Conservation (phyloP, 2,888 invertebrate species). For the Acheta domesticus region DNA sequence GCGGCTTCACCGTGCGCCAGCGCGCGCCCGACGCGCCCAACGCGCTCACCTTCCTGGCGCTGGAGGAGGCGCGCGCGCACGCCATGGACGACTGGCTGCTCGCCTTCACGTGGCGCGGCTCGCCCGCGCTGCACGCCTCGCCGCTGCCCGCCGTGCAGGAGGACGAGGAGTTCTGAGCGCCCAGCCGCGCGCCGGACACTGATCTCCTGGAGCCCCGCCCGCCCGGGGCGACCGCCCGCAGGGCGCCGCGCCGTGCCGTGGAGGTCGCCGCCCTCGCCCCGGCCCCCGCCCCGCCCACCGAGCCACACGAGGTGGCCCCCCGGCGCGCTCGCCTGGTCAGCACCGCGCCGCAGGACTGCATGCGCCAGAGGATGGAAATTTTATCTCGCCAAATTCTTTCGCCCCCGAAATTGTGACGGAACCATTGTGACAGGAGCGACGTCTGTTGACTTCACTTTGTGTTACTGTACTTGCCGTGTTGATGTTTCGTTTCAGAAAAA, state of each 20-base stretch:
- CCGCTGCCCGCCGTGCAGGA: constrained; percentile 61
- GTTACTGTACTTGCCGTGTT: too few relatives aligned
- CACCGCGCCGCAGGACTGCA: too few relatives aligned
- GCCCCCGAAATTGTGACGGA: too few relatives aligned
- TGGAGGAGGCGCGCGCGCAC: constrained; percentile 41
- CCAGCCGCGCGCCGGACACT: neutral
- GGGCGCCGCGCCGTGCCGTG: too few relatives aligned
- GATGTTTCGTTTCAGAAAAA: too few relatives aligned
- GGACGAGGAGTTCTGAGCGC: constrained; percentile 52
- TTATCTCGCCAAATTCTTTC: too few relatives aligned
- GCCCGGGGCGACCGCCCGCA: neutral
- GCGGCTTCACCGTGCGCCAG: constrained; percentile 57
- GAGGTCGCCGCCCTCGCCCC: neutral
- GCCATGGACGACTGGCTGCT: neutral
- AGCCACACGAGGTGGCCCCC: too few relatives aligned
- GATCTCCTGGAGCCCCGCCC: neutral
- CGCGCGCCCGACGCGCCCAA: constrained; percentile 61
- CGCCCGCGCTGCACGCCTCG: constrained; percentile 48
- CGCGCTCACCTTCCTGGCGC: constrained; percentile 53
- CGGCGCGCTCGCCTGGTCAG: neutral
- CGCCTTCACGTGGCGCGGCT: neutral
- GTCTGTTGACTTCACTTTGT: too few relatives aligned
- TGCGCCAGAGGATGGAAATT: too few relatives aligned
- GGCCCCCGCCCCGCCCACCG: constrained; percentile 4
- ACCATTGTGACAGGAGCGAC: too few relatives aligned